Conservation (phyloP, 2,113 vertebrate genomes). For the Coregonus clupeaformis region DNA sequence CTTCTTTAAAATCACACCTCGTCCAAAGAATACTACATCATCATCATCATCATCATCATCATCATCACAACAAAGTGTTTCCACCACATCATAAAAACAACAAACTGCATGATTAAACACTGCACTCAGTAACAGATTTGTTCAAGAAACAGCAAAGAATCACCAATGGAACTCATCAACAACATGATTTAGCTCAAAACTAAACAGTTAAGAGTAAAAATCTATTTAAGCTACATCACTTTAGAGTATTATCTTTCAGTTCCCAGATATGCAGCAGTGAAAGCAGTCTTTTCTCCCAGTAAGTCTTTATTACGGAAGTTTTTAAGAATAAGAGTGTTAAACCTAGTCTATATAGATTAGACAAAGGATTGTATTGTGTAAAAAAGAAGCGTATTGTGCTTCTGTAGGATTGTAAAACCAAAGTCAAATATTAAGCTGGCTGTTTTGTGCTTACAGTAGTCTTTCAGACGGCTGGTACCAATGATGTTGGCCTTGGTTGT, state of each 20-base stretch:
- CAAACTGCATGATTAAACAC: background rate
- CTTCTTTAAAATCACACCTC: background rate
- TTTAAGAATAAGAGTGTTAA: background rate
- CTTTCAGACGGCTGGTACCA: too few species aligned
- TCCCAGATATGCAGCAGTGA: background rate
- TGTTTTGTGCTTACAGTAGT: conserved; percentile 1
- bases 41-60: background rate
- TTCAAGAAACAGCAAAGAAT: background rate
- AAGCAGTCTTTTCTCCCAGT: background rate
- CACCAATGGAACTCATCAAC: background rate
- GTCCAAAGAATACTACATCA: background rate
- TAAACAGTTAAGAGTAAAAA: background rate
- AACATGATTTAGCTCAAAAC: background rate
- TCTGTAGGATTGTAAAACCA: background rate
- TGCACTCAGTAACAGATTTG: background rate
- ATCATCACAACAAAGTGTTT: background rate
- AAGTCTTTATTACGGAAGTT: background rate
- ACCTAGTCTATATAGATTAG: background rate
- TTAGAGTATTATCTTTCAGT: background rate
- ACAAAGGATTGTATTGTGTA: background rate
- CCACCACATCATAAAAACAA: background rate
- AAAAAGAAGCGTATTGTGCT: background rate
- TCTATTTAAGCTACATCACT: background rate
- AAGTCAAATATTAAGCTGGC: background rate
- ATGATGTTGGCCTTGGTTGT: background rate